phyloP scores from a whole-genome alignment of 2,888 invertebrate species.

The Scelioninae gen. 1 region DNA sequence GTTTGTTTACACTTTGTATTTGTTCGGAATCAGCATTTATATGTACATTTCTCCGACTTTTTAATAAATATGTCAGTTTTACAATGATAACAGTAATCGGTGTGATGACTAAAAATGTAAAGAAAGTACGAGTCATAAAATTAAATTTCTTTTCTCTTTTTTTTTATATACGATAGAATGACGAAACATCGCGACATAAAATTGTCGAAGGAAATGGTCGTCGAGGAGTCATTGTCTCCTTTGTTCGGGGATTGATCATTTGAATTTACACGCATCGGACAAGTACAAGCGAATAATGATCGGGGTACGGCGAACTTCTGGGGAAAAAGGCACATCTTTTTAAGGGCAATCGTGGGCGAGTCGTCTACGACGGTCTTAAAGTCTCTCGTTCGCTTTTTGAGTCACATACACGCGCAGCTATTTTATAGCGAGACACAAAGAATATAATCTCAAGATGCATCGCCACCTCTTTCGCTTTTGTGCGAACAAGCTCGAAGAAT shows the following conservation, averaged over 20 bases:
- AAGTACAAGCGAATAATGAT: conserved; percentile 65
- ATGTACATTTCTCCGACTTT: too few species aligned
- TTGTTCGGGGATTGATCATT: conserved; percentile 65
- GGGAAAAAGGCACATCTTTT: conserved; percentile 64
- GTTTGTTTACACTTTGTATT: too few species aligned
- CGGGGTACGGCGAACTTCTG: conserved; percentile 66
- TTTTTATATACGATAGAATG: conserved; percentile 22
- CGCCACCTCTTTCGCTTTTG: conserved; percentile 60
- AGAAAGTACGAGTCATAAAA: too few species aligned
- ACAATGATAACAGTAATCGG: too few species aligned
- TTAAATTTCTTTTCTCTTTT: too few species aligned
- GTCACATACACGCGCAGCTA: conserved; percentile 51
- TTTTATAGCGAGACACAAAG: conserved; percentile 66
- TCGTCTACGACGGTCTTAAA: conserved; percentile 61
- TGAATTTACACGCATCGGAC: conserved; percentile 60
- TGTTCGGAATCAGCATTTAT: background rate
- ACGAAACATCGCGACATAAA: conserved; percentile 36
- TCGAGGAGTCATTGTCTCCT: conserved; percentile 56
- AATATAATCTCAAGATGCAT: conserved; percentile 70
- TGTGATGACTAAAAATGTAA: too few species aligned
- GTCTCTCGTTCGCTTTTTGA: conserved; percentile 59
- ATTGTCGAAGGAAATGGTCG: conserved; percentile 27
- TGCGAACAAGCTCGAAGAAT: conserved; percentile 41
- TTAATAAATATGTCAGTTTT: too few species aligned
- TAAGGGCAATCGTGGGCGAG: conserved; percentile 71